Evolutionary conservation across 2,797 vertebrate species (phyloP).

Genomic region (Alauda arvensis): DNA sequence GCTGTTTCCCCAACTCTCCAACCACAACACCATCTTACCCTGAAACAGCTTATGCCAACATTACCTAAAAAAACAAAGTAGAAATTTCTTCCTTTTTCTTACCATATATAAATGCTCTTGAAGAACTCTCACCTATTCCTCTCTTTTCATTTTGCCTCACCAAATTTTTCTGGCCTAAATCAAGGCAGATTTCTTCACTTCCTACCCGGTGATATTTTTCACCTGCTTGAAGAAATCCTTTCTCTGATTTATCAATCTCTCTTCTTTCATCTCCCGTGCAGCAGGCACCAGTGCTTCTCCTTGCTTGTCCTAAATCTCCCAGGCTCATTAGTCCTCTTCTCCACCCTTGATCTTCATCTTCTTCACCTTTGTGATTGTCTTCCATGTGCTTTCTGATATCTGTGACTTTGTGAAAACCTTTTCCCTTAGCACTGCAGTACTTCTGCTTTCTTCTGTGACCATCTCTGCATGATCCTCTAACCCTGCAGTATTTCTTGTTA

Average conservation of each 20-base stretch:
- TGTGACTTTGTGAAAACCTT: constrained; percentile 56
- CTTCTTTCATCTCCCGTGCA: constrained; percentile 38
- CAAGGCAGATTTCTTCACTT: constrained; percentile 20
- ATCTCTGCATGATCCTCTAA: constrained; percentile 64
- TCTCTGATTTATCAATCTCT: constrained; percentile 19
- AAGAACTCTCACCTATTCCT: not conserved
- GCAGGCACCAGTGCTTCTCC: constrained; percentile 20
- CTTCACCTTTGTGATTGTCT: constrained; percentile 56
- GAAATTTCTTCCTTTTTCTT: not conserved
- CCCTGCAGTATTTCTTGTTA: constrained; percentile 58
- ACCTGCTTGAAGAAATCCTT: constrained; percentile 28
- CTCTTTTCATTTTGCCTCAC: not conserved
- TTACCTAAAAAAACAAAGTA: not conserved
- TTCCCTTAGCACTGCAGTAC: constrained; percentile 49
- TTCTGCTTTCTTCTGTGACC: constrained; percentile 63
- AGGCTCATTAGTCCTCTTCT: constrained; percentile 51
- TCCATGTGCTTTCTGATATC: constrained; percentile 40
- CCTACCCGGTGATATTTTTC: constrained; percentile 15
- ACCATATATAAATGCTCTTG: not conserved
- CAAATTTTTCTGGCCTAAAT: not conserved
- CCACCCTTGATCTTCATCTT: constrained; percentile 57
- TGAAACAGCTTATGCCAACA: not conserved
- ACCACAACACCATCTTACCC: not conserved
- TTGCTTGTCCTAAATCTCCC: constrained; percentile 28
- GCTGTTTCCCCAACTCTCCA: not conserved